These are phyloP conservation scores for Papilio demoleus DNA, from an alignment of 2,888 invertebrate species.

Conservation along the genomic window DNA sequence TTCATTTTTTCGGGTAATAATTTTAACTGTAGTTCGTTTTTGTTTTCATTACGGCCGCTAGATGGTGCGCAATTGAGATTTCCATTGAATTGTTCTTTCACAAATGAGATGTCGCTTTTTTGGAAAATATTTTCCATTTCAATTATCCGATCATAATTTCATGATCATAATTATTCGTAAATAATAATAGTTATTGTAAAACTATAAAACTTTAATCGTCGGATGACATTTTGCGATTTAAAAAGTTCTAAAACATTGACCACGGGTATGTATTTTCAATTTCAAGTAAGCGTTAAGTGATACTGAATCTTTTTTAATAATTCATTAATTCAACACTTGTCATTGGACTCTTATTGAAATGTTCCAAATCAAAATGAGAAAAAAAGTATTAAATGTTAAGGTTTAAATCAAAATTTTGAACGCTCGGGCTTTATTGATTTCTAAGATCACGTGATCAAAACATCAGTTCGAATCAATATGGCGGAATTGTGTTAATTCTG, in stretches of 20 bases:
- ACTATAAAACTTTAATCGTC: too few relatives aligned
- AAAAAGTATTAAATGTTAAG: slow-evolving; percentile 23
- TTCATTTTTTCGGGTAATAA: slow-evolving; percentile 30
- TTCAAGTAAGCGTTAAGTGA: too few relatives aligned
- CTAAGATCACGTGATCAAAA: slow-evolving; percentile 85
- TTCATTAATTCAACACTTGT: too few relatives aligned
- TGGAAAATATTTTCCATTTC: neutral
- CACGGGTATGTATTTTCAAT: too few relatives aligned
- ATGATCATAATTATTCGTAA: neutral
- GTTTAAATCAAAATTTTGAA: slow-evolving; percentile 43
- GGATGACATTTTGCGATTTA: neutral
- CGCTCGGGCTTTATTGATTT: slow-evolving; percentile 65
- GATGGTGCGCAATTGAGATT: slow-evolving; percentile 29
- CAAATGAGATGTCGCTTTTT: slow-evolving; percentile 4
- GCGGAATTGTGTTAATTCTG: slow-evolving; percentile 80
- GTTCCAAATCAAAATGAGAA: slow-evolving; percentile 44
- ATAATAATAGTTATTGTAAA: too few relatives aligned
- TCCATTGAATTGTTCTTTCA: neutral
- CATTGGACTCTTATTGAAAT: slow-evolving; percentile 48
- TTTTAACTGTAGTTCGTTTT: neutral
- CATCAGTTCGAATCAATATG: slow-evolving; percentile 83
- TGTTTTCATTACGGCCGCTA: neutral
- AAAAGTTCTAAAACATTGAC: too few relatives aligned
- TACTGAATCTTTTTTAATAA: too few relatives aligned
- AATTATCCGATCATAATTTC: neutral